Percentiles rank a stretch among this genome's conserved stretches.
phyloP scores from a whole-genome alignment of 1,140 invertebrate genomes.

The Phymorhynchus buccinoides region DNA sequence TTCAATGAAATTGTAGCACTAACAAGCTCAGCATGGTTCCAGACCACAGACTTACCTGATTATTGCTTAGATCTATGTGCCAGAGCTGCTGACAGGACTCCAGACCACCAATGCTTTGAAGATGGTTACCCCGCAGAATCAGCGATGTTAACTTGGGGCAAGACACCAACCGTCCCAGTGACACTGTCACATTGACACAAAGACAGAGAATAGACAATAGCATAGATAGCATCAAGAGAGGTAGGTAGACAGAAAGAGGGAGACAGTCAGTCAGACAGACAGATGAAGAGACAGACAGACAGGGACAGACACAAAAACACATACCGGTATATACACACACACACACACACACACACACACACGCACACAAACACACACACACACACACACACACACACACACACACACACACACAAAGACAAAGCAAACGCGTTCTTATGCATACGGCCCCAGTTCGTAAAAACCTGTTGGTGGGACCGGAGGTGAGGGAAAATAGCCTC shows the following conservation, averaged over 20 bases:
- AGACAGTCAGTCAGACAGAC: background rate
- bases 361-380: conserved; percentile 12
- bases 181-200: conserved; percentile 53
- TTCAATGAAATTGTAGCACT: no score
- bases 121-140: conserved; percentile 61
- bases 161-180: conserved; percentile 57
- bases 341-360: background rate
- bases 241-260: background rate
- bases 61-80: conserved; percentile 69
- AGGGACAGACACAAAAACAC: no score
- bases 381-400: no score
- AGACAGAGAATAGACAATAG: background rate
- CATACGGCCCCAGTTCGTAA: no score
- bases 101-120: conserved; percentile 62
- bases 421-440: background rate
- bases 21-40: no score
- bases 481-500: no score
- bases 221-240: background rate
- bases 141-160: conserved; percentile 62
- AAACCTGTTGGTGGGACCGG: no score
- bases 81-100: conserved; percentile 66
- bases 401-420: no score
- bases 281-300: no score
- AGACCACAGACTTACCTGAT: conserved; percentile 60
- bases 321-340: no score